Percentiles rank a stretch among this genome's conserved stretches.
phyloP scores from a whole-genome alignment of 2,888 invertebrate genomes.

The Leistus spinibarbis region DNA sequence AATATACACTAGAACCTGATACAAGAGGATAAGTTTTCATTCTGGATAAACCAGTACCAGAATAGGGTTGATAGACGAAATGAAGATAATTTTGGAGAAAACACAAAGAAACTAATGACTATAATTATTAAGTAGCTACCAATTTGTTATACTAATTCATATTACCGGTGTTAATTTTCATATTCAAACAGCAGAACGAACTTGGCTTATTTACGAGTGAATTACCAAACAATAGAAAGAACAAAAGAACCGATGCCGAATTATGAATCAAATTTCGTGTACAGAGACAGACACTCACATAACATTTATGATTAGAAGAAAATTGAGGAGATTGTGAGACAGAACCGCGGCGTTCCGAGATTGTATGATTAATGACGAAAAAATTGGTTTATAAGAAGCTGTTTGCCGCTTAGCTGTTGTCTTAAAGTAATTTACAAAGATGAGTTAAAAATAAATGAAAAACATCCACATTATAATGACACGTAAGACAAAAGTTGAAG shows the following conservation, averaged over 20 bases:
- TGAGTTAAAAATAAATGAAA: background rate
- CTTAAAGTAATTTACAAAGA: background rate
- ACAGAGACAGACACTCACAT: no score
- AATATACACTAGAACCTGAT: no score
- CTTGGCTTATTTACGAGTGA: background rate
- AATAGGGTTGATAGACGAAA: background rate
- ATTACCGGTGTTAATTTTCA: background rate
- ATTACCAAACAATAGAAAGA: conserved; percentile 10
- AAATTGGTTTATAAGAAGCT: background rate
- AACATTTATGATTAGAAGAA: background rate
- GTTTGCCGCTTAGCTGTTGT: background rate
- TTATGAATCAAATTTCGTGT: background rate
- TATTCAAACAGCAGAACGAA: background rate
- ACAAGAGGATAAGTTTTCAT: no score
- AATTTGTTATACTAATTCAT: background rate
- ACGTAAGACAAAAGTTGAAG: background rate
- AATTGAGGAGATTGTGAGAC: background rate
- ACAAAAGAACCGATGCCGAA: background rate
- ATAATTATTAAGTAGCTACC: background rate
- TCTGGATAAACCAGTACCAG: no score
- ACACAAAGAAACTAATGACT: background rate
- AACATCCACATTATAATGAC: background rate
- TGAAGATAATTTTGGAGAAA: background rate
- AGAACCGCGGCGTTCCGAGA: background rate
- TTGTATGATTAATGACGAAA: background rate